A percentile compares a stretch with the other conserved stretches of the same genome.
Conservation (phyloP, 1,140 invertebrate species). For the Melitaea cinxia region DNA sequence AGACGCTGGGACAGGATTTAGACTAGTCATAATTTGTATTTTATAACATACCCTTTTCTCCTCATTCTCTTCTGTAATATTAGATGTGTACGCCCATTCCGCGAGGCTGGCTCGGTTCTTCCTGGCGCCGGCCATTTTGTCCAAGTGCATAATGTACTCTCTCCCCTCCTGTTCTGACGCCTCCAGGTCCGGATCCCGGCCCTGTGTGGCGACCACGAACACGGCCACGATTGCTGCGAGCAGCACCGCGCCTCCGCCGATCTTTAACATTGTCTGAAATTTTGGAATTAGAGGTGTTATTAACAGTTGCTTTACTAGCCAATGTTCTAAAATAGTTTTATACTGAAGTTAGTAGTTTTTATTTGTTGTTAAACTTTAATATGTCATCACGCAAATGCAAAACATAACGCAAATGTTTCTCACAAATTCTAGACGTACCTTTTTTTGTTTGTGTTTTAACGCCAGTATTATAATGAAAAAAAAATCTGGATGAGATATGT, state of each 20-base stretch:
- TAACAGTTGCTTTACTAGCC: too few relatives aligned
- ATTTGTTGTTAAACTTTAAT: too few relatives aligned
- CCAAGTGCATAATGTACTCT: conserved; percentile 83
- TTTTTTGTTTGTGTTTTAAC: too few relatives aligned
- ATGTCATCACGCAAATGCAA: too few relatives aligned
- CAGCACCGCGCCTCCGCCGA: conserved; percentile 68
- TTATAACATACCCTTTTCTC: conserved; percentile 78
- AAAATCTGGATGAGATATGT: too few relatives aligned
- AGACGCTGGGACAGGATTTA: too few relatives aligned
- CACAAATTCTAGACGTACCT: too few relatives aligned
- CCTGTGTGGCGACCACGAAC: conserved; percentile 73
- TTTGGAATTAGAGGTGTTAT: not conserved
- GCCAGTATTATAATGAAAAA: too few relatives aligned
- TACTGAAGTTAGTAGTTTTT: too few relatives aligned
- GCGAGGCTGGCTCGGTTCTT: conserved; percentile 82
- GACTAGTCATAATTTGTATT: not conserved
- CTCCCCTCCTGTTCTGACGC: conserved; percentile 83
- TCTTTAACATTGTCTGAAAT: conserved; percentile 75
- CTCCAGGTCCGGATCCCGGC: conserved; percentile 79
- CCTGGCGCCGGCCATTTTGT: conserved; percentile 82
- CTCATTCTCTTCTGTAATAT: conserved; percentile 88
- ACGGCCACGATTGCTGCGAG: conserved; percentile 72
- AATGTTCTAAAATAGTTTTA: too few relatives aligned
- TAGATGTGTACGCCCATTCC: conserved; percentile 88
- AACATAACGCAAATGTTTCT: too few relatives aligned